phyloP scores from a whole-genome alignment of 2,113 vertebrate species.

The Oxyura jamaicensis region DNA sequence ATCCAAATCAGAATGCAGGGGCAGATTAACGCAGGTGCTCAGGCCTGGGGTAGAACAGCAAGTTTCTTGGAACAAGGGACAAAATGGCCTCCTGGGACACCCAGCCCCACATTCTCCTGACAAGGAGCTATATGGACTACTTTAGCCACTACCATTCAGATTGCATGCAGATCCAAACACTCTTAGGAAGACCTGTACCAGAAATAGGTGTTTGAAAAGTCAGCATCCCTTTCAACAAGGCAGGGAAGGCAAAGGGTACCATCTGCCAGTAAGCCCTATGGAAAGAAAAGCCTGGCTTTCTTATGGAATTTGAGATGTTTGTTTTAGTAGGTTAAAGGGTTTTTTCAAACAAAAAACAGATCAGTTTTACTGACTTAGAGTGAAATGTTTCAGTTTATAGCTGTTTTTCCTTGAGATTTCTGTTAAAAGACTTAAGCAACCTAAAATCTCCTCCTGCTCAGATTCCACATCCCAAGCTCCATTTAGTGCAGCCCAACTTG shows the following conservation, averaged over 20 bases:
- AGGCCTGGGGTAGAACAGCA: background rate
- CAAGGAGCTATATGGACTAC: background rate
- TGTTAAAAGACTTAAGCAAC: conserved; percentile 40
- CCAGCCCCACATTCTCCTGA: background rate
- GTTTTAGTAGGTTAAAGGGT: background rate
- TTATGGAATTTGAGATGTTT: conserved; percentile 25
- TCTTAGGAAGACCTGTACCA: background rate
- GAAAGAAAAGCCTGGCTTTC: conserved; percentile 12
- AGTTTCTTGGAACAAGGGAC: background rate
- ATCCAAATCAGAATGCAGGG: background rate
- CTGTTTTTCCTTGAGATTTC: conserved; percentile 8
- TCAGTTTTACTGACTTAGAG: conserved; percentile 50
- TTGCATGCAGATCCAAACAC: background rate
- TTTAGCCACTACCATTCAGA: background rate
- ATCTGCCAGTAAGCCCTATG: background rate
- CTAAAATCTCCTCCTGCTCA: background rate
- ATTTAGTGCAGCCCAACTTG: background rate
- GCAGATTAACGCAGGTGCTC: background rate
- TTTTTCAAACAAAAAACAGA: conserved; percentile 11
- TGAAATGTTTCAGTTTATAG: conserved; percentile 41
- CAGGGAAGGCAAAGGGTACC: background rate
- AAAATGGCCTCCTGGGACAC: background rate
- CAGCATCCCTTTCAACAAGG: background rate
- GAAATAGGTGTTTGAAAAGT: background rate
- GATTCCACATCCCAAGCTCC: background rate